Evolutionary conservation across 2,797 vertebrate species (phyloP), one percentile per base, ranked within the genome.

Genomic region (Menidia menidia): DNA sequence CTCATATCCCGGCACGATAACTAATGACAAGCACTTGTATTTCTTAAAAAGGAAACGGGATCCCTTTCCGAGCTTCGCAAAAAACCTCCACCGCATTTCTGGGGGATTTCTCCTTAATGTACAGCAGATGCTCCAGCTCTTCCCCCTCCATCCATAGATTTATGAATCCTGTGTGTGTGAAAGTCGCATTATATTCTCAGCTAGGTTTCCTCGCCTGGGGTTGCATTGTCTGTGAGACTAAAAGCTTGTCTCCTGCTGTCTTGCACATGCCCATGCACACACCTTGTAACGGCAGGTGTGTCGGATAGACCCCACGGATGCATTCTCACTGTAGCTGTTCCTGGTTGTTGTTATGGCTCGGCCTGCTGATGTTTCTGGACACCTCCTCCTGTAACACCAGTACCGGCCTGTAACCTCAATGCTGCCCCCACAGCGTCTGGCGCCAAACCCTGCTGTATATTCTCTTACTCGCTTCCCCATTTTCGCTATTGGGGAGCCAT

Each of bases 271-370:
- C 74, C 84, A 68, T 31, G 19, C 73, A 53, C 60, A 69, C 84
- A 88, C 87, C 82, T 86, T 78, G 81, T 86, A 68, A 39, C 60
- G 51, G 85, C 80, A 73, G 80, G 87, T 88, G 88, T 65, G 10
- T 77, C 60, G 75, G 68, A 64, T 54, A 82, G 33, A 57, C 70
- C 67, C 35, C 1, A 47, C 6, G 16, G 66, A 73, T 70, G 57
- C 61, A 50, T 56, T 58, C 78, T 75, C 12, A 19, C 78, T 80
- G 64, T 50, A 58, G 59, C 65, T 44, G 15, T 77, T 68, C 54
- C 59, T 6, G 47, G 48, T 68, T 68, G 77, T 71, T 84, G 81
- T 82, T 73, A 72, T 70, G 45, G 2, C 9, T 65, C 74, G 13
- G 45, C 56, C 25, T 19, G 70, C 80, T 84, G 75, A 84, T 85